Base-by-base conservation (phyloP, 92 coral and sea anemone species). In the Palythoa caribaeorum region DNA sequence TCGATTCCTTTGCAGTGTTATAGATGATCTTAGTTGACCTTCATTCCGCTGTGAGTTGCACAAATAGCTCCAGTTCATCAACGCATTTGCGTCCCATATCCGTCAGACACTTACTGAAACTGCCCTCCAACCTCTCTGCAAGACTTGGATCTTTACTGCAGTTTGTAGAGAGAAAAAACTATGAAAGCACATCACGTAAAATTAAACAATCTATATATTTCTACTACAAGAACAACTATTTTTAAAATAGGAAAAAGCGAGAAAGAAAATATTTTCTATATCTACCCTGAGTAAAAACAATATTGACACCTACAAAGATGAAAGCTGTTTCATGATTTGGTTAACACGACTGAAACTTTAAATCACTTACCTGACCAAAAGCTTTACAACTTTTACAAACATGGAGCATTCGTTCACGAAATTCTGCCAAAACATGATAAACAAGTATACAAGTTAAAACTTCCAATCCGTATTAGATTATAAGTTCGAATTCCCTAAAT, bases 21-120 rank as follows among this genome's bases (percentile, higher is more conserved):
- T 1, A 6, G 50, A 44, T 44, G 10, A 63, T 5, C 36, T 5
- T 63, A 5, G 6, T 5, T 35, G 28, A 63, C n/a, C 37, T 57
- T 62, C 39, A 79, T 37, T 79, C 55, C 21, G 70, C 38, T 21
- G 48, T 79, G 5, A 79, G 84, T 44, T 16, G 37, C 8, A 52
- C 76, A 20, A 44, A 81, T 40, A 13, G 6, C 76, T 81, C 86
- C 38, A 81, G 76, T 17, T 81, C 76, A 9, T 68, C 86, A 37
- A 81, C 76, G 40, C 86, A 81, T 51, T 81, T 66, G 9, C 76
- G 86, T 17, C 76, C 86, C 86, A 81, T 63, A 6, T 81, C 86
- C 16, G 86, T 51, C 47, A 81, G 76, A 19, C 86, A 65, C 60
- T 40, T 62, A 47, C 75, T 52, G 9, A 21, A 68, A 44, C 73